Base-by-base conservation (phyloP, 1,140 invertebrate species). In the Conus ventricosus region DNA sequence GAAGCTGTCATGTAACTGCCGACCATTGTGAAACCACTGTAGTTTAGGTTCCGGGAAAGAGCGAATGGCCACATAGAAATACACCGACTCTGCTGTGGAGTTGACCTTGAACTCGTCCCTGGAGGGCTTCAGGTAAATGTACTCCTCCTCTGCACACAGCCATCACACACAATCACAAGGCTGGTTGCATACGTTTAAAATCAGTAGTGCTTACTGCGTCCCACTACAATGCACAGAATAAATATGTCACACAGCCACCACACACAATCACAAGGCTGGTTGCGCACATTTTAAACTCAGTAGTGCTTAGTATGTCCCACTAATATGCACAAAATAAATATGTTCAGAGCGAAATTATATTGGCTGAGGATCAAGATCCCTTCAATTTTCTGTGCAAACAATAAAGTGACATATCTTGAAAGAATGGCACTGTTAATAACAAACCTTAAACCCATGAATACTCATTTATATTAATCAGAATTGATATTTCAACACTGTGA, bases 31-130 rank as follows among this genome's bases (percentile, higher is more conserved):
- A 60, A 83, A 90, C 90, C 90, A 90, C n/a, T 84, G 55, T 11
- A 90, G 15, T 17, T n/a, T 85, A 7, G 90, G 90, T 20, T 81
- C 55, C 23, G 90, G 90, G 54, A 87, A 90, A 13, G 90, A 84
- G n/a, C 89, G 78, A 27, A 90, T 81, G 5, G 17, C 53, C 76
- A 90, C 82, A 25, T 55, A 54, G 15, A 88, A n/a, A 53, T 84
- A 85, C 13, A 75, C 88, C 7, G 76, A n/a, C 57, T 88, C 67
- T n/a, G 51, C 83, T 54, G 81, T 60, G 27, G 71, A 81, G 17
- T 51, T 75, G 0, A 88, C 86, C 78, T 55, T 78, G 25, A 87
- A 83, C 78, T 76, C 82, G 5, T 87, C 67, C 53, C n/a, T n/a
- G 6, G 23, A 39, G 57, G 88, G 81, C 27, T 71, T 88, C 85